A percentile compares a stretch with the other conserved stretches of the same genome.
These are phyloP conservation scores for Pampusana beccarii DNA, from an alignment of 2,113 vertebrate genomes.

Conservation along the genomic window DNA sequence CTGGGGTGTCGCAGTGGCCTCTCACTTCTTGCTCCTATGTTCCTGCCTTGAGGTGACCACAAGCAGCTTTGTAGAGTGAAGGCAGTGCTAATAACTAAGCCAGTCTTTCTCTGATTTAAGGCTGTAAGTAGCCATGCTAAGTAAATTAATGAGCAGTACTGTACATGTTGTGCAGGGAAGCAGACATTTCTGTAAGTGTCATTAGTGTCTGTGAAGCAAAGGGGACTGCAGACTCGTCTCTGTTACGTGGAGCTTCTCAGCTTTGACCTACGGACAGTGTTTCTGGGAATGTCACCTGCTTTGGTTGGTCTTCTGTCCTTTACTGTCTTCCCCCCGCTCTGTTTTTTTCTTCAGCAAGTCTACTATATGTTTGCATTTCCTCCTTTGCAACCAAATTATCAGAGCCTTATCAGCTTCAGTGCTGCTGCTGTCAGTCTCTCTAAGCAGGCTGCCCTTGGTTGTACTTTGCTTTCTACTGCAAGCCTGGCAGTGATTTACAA, in stretches of 20 bases:
- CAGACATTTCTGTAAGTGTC: accelerated
- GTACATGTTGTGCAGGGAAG: not conserved
- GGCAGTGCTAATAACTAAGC: not conserved
- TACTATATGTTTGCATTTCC: not conserved
- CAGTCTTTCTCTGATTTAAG: not conserved
- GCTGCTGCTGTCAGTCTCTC: not conserved
- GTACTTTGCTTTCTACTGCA: not conserved
- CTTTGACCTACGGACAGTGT: not conserved
- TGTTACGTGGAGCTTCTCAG: not conserved
- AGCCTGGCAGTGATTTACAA: accelerated
- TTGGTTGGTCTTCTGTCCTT: not conserved
- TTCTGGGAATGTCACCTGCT: not conserved
- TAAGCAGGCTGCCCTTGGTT: not conserved
- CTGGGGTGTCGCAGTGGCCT: accelerated
- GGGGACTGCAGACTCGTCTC: not conserved
- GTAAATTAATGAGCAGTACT: not conserved
- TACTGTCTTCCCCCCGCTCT: not conserved
- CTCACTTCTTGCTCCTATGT: not conserved
- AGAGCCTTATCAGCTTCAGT: not conserved
- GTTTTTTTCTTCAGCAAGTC: not conserved
- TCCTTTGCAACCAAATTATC: not conserved
- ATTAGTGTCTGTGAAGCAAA: not conserved
- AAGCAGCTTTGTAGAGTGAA: not conserved
- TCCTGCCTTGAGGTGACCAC: not conserved
- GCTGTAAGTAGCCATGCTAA: not conserved